Conservation (phyloP, 2,888 invertebrate genomes). For the Phragmatobia fuliginosa region DNA sequence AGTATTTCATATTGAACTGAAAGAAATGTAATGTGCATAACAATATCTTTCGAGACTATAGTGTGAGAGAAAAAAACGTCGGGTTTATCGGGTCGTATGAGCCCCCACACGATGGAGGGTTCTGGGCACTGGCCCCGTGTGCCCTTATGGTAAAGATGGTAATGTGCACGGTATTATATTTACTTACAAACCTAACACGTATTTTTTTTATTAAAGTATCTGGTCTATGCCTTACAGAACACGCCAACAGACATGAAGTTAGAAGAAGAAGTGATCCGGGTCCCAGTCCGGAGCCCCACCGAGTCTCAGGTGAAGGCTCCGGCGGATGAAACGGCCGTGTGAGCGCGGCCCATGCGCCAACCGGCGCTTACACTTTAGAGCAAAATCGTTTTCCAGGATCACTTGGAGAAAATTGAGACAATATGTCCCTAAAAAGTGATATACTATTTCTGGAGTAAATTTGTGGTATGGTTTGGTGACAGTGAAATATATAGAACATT, state of each 20-base stretch:
- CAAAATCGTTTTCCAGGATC: not conserved
- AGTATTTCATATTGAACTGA: too few relatives aligned
- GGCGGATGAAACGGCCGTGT: constrained; percentile 82
- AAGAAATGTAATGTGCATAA: too few relatives aligned
- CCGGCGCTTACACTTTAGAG: constrained; percentile 60
- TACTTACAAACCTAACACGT: not conserved
- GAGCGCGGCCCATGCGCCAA: constrained; percentile 61
- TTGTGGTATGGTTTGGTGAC: not conserved
- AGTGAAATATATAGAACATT: not conserved
- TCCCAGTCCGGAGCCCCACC: constrained; percentile 65
- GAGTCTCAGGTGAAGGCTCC: constrained; percentile 58
- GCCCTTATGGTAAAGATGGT: too few relatives aligned
- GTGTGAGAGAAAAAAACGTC: too few relatives aligned
- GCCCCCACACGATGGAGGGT: too few relatives aligned
- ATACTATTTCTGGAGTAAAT: not conserved
- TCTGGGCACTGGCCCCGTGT: too few relatives aligned
- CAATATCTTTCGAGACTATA: too few relatives aligned
- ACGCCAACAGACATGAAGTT: constrained; percentile 77
- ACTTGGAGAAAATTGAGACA: not conserved
- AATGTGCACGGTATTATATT: not conserved
- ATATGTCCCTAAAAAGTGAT: not conserved
- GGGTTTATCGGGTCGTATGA: too few relatives aligned
- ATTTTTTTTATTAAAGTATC: not conserved
- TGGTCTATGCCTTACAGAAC: constrained; percentile 62
- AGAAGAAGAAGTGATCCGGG: constrained; percentile 76